Base-by-base conservation (phyloP, 2,797 vertebrate genomes). In the Eurystomus glaucurus region DNA sequence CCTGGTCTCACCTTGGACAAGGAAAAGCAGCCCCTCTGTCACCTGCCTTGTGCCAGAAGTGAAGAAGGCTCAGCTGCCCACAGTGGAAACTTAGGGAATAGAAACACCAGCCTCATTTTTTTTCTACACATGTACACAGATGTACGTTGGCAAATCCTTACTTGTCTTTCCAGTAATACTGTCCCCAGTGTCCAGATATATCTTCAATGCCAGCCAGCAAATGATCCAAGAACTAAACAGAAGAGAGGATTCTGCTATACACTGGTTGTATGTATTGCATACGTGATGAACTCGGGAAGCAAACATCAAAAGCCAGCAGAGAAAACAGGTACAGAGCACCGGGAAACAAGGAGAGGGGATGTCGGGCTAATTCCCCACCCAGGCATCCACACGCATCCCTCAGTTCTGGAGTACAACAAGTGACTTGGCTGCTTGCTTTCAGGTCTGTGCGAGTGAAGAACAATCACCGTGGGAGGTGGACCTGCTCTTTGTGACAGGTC, bases 81-180 rank as follows among this genome's bases (percentile, higher is more conserved):
- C 58, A 57, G 57, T 2, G 5, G 74, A 84, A 96, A 74, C 20
- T 89, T 22, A 65, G 77, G 51, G 95, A 95, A 95, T 7, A 96
- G 14, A 90, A 95, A 91, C 31, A 57, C 28, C 80, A 68, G 54
- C 29, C 23, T 94, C 61, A 12, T 35, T 39, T 82, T 71, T 83
- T 52, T 62, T 26, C 79, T 95, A 85, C 48, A 81, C 51, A 6
- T 86, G 85, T 78, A 95, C 37, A 86, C 43, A 72, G 72, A 5
- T 71, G 94, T 92, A 85, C 69, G 97, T 95, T 85, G 57, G 65
- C 76, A 97, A 97, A 97, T 96, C 71, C 97, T 98, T 98, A 99
- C 99, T 99, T 99, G 98, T 99, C 98, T 98, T 99, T 99, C 99
- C 99, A 99, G 98, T 99, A 99, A 97, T 99, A 98, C 80, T 99